Evolutionary conservation across 2,888 invertebrate genomes (phyloP).

Genomic region (Leptarthrus brevirostris): DNA sequence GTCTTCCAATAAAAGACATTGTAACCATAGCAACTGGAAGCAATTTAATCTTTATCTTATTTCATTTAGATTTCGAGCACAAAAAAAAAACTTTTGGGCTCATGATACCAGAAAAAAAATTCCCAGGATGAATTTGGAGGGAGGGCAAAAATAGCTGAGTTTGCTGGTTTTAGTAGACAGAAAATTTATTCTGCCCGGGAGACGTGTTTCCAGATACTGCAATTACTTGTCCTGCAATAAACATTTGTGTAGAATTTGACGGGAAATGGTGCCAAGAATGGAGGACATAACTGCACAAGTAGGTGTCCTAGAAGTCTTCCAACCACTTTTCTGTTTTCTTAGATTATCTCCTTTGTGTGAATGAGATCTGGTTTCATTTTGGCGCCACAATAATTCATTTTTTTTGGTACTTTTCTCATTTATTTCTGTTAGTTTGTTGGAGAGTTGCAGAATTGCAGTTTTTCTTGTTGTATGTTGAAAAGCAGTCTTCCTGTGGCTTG

Average conservation of each 20-base stretch:
- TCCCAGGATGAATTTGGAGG: neutral
- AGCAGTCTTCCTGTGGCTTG: too few species aligned
- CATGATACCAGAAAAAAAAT: too few species aligned
- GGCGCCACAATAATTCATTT: neutral
- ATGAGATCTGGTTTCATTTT: slow-evolving; percentile 5
- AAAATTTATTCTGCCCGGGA: slow-evolving; percentile 29
- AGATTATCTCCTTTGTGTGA: neutral
- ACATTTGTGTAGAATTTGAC: slow-evolving; percentile 35
- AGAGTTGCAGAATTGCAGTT: too few species aligned
- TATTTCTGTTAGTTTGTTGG: too few species aligned
- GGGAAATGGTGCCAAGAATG: slow-evolving; percentile 10
- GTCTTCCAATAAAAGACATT: neutral
- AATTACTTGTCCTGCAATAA: slow-evolving; percentile 42
- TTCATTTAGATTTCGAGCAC: slow-evolving; percentile 28
- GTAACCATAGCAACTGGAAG: slow-evolving; percentile 12
- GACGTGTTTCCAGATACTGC: slow-evolving; percentile 21
- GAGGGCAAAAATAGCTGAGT: slow-evolving; percentile 14
- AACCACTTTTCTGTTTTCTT: slow-evolving; percentile 1
- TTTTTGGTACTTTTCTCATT: too few species aligned
- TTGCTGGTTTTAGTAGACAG: neutral
- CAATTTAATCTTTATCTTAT: slow-evolving; percentile 35
- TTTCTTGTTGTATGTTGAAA: too few species aligned
- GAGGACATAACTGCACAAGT: neutral
- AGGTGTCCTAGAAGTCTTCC: neutral
- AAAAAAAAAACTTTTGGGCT: slow-evolving; percentile 21